phyloP scores from a whole-genome alignment of 2,113 vertebrate species.

The Patagioenas fasciata region DNA sequence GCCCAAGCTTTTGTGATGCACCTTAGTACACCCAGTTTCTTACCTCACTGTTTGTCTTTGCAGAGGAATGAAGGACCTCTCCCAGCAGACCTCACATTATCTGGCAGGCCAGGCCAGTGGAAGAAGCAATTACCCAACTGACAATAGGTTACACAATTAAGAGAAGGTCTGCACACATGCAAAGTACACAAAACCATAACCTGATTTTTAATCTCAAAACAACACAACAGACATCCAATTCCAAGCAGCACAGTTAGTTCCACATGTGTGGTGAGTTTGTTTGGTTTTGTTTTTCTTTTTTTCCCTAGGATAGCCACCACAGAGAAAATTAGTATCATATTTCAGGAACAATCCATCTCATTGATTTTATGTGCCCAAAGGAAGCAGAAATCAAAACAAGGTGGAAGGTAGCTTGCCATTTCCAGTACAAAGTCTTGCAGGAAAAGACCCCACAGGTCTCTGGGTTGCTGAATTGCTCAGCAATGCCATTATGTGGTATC shows the following conservation, averaged over 20 bases:
- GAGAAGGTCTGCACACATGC: background rate
- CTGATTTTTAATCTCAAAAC: background rate
- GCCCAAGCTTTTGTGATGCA: background rate
- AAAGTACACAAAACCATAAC: background rate
- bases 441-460: background rate
- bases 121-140: background rate
- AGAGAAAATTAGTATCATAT: background rate
- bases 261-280: background rate
- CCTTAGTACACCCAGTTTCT: background rate
- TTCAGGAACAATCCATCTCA: background rate
- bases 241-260: background rate
- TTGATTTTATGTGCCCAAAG: background rate
- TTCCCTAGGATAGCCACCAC: background rate
- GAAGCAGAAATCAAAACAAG: background rate
- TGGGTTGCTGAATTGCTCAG: background rate
- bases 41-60: background rate
- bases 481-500: too few species aligned
- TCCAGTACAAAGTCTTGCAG: background rate
- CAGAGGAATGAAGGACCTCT: background rate
- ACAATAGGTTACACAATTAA: background rate
- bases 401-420: background rate
- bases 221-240: background rate
- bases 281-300: too few species aligned
- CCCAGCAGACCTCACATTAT: background rate
- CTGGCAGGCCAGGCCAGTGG: background rate